Evolutionary conservation across 1,140 invertebrate species (phyloP), one percentile per base, ranked within the genome.

Genomic region (Helicoverpa armigera): DNA sequence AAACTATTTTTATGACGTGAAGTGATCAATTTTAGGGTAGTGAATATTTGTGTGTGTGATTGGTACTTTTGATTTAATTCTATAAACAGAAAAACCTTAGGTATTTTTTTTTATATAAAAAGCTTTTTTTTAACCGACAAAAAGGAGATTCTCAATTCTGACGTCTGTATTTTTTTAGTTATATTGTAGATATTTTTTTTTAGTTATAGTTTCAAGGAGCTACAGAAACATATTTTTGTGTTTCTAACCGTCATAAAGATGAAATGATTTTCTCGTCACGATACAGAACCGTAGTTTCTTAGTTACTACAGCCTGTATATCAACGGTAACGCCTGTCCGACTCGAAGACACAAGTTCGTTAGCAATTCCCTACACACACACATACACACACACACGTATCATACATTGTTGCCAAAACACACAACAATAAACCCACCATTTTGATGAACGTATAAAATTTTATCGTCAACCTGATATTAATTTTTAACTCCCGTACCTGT

Each of bases 281-380:
- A 7, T 5, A 7, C 3, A 43, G 7, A 58, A 58, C 16, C 54
- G 0, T 23, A 58, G 9, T 2, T 58, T 16, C 14, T 58, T 1
- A 58, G 18, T 18, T 18, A 67, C 10, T 29, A 29, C 73, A 63
- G 3, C 43, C 73, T 76, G 58, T 76, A 53, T 50, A 63, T 2
- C 3, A 16, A 13, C n/a, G 3, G 35, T 61, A 61, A 63, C 58
- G 60, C 73, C 18, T 50, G 13, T 76, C 56, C 48, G 51, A 63
- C 54, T 51, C 58, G 43, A 63, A 76, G 73, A 76, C 58, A 76
- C 58, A 61, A 65, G 74, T 63, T 76, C 60, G 74, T 63, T 63
- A 76, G 56, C 60, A 60, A 76, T 31, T 63, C 58, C 14, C 12
- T 76, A 53, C 18, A 63, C 60, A 61, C 2, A 63, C 12, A n/a